Conservation (phyloP, 1,140 invertebrate species). For the Caenorhabditis remanei region DNA sequence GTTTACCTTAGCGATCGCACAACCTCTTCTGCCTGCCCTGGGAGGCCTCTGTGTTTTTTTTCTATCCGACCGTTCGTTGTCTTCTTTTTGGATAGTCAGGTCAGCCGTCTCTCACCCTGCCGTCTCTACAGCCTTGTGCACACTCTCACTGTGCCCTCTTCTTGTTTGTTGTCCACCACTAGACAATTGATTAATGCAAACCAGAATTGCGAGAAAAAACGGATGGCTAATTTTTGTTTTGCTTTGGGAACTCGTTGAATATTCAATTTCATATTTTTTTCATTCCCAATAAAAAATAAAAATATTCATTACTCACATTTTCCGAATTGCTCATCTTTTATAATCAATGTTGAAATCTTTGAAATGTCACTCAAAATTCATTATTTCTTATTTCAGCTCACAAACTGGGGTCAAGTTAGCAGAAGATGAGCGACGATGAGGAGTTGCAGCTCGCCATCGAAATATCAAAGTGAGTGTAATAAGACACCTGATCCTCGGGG, state of each 20-base stretch:
- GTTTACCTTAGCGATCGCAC: not conserved
- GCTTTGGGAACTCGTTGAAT: not conserved
- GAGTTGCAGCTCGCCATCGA: conserved; percentile 56
- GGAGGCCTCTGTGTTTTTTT: not conserved
- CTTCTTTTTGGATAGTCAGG: conserved; percentile 13
- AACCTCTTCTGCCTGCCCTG: not conserved
- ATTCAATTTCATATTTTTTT: not conserved
- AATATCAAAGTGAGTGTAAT: conserved; percentile 58
- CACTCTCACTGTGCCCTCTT: not conserved
- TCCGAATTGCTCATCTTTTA: too few relatives aligned
- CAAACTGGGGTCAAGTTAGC: conserved; percentile 10
- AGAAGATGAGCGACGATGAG: conserved; percentile 45
- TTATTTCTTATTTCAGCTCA: not conserved
- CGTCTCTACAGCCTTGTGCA: not conserved
- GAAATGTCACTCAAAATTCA: too few relatives aligned
- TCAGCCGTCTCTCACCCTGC: not conserved
- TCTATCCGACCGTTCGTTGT: not conserved
- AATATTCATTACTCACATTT: not conserved
- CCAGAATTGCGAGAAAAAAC: not conserved
- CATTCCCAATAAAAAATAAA: not conserved
- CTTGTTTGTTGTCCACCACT: not conserved
- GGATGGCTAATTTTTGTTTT: not conserved
- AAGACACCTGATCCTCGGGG: not conserved
- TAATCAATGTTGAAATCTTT: too few relatives aligned
- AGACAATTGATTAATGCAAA: conserved; percentile 41